A percentile compares a stretch with the other conserved stretches of the same genome.
phyloP scores from a whole-genome alignment of 2,888 invertebrate species.

The Omphaloscelis lunosa region DNA sequence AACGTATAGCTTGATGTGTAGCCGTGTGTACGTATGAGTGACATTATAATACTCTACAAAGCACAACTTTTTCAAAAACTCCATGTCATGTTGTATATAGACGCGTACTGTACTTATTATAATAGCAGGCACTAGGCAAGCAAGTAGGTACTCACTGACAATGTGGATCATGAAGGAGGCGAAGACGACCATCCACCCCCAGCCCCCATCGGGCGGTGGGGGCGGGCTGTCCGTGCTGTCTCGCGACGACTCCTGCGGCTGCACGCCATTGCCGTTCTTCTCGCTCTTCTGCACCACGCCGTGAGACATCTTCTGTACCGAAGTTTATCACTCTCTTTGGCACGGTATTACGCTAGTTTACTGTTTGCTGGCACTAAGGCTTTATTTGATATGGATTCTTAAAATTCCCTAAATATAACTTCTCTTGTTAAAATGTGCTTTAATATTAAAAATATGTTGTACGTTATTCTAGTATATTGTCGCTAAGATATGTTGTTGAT shows the following conservation, averaged over 20 bases:
- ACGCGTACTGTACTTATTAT: background rate
- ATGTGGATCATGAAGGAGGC: constrained; percentile 99
- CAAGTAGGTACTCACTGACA: constrained; percentile 93
- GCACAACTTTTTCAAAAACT: background rate
- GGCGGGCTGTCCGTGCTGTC: constrained; percentile 84
- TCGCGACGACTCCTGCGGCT: constrained; percentile 76
- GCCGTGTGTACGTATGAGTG: background rate
- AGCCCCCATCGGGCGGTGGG: constrained; percentile 97
- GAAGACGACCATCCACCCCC: constrained; percentile 98
- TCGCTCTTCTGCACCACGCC: constrained; percentile 82
- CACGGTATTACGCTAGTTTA: constrained; percentile 57
- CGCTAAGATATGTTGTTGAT: constrained; percentile 76
- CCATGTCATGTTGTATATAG: background rate
- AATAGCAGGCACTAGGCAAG: background rate
- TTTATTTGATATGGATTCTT: constrained; percentile 71
- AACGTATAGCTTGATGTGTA: too few species aligned
- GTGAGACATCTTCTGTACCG: constrained; percentile 82
- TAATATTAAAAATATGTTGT: constrained; percentile 67
- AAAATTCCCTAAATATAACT: constrained; percentile 61
- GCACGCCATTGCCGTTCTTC: constrained; percentile 80
- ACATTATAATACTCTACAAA: background rate
- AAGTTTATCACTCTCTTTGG: constrained; percentile 64
- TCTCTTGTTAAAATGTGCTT: constrained; percentile 61
- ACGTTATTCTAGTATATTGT: constrained; percentile 72
- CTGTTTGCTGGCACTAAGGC: constrained; percentile 69